Evolutionary conservation across 2,888 invertebrate genomes (phyloP), one percentile per base, ranked within the genome.

Genomic region (Lutraria lutraria): DNA sequence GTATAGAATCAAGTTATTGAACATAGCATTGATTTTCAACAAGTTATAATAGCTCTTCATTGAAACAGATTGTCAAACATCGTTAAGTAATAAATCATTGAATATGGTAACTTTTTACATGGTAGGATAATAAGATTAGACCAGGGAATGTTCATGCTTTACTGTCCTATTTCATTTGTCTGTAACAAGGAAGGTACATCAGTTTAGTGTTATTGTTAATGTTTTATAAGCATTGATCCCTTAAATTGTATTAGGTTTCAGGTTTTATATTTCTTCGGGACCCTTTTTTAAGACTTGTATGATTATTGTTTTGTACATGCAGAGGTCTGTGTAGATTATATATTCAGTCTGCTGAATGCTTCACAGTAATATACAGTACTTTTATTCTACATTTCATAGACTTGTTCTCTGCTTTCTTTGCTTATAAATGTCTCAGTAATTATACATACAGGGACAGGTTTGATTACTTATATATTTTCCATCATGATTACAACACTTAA

Each of bases 51-150:
- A 53, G 63, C 82, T 52, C 82, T 54, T 54, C 87, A 52, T 21
- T 13, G 31, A 68, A 82, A 72, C 25, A n/a, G 82, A 82, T 87
- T 76, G 63, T 43, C 87, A 87, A 81, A 87, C 82, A 82, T 76
- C 31, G 83, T 83, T 79, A 88, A 81, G 56, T 85, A 81, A 88
- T 88, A 85, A 88, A 88, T 88, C 88, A 88, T 72, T 83, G 68
- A 21, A 85, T 88, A 88, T 81, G 43, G 72, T 29, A 68, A n/a
- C 84, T 68, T 88, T 83, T 81, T 85, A 84, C 81, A 84, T 43
- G 19, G 21, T 63, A 34, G 68, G 85, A 81, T 84, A 81, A 88
- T 80, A 68, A 63, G 85, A 84, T 81, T 88, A 81, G 12, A n/a
- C 29, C 2, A 31, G 21, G 34, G 34, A 21, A 52, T 72, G 34